Evolutionary conservation across 2,797 vertebrate species (phyloP).

Genomic region (Paguma larvata): DNA sequence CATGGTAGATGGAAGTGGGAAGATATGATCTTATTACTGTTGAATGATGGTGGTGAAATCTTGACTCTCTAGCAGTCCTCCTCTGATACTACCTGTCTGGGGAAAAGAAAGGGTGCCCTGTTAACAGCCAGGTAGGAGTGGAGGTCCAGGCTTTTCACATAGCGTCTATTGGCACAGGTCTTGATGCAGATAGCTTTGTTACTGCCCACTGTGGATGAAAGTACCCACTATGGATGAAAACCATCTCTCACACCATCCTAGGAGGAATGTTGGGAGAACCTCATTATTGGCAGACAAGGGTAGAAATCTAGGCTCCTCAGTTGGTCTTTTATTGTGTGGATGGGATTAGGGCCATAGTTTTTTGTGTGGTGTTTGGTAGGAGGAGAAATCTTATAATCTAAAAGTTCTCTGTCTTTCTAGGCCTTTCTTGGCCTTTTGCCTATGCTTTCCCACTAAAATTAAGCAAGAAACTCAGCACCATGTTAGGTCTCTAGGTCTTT

Average conservation of each 20-base stretch:
- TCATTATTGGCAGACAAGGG: neutral
- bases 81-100: neutral
- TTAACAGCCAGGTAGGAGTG: neutral
- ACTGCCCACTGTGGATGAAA: neutral
- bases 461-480: neutral
- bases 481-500: neutral
- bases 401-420: neutral
- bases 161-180: neutral
- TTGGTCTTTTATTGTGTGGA: neutral
- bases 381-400: neutral
- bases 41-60: neutral
- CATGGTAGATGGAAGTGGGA: neutral
- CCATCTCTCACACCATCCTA: neutral
- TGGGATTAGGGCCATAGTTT: neutral
- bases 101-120: neutral
- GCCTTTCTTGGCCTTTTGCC: neutral
- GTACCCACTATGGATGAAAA: no score
- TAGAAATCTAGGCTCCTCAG: neutral
- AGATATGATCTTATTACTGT: neutral
- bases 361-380: neutral
- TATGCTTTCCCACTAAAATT: neutral
- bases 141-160: neutral
- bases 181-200: neutral
- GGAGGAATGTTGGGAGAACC: neutral
- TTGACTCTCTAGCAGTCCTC: neutral